Percentiles rank a stretch among this genome's conserved stretches.
phyloP scores from a whole-genome alignment of 2,888 invertebrate species.

The Blastobasis lacticolella region DNA sequence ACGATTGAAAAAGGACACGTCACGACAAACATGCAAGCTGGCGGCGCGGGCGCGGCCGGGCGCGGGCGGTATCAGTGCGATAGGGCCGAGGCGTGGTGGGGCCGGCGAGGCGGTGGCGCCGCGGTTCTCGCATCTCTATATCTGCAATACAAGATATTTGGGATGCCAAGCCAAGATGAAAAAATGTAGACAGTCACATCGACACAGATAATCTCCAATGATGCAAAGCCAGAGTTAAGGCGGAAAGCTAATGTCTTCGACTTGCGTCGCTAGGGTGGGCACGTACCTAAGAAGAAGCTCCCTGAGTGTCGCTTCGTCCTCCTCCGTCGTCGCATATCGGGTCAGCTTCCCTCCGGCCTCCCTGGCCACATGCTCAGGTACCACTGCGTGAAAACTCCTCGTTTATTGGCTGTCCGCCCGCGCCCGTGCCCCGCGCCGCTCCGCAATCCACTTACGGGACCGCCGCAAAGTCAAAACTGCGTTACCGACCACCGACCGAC shows the following conservation, averaged over 20 bases:
- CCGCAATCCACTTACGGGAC: too few relatives aligned
- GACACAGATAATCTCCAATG: constrained; percentile 21
- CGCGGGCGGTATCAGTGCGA: constrained; percentile 38
- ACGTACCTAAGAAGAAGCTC: constrained; percentile 94
- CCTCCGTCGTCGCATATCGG: constrained; percentile 88
- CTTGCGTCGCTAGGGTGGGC: constrained; percentile 41
- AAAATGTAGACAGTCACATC: constrained; percentile 23
- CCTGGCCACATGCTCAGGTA: constrained; percentile 72
- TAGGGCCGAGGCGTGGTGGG: constrained; percentile 51
- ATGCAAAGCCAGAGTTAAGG: constrained; percentile 58
- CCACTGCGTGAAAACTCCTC: constrained; percentile 67
- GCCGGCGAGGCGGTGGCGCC: constrained; percentile 35
- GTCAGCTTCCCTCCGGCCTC: constrained; percentile 77
- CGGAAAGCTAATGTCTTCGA: constrained; percentile 49
- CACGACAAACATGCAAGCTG: constrained; percentile 57
- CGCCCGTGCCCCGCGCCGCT: too few relatives aligned
- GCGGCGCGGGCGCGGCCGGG: constrained; percentile 14
- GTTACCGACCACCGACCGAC: too few relatives aligned
- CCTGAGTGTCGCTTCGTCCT: constrained; percentile 95
- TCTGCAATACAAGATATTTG: constrained; percentile 67
- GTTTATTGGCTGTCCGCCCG: constrained; percentile 27
- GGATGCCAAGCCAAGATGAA: constrained; percentile 63
- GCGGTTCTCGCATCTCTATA: constrained; percentile 44
- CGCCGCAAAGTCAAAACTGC: too few relatives aligned
- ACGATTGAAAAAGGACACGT: constrained; percentile 29